Evolutionary conservation across 1,140 invertebrate species (phyloP), one percentile per base, ranked within the genome.

Genomic region (Sinonovacula constricta): DNA sequence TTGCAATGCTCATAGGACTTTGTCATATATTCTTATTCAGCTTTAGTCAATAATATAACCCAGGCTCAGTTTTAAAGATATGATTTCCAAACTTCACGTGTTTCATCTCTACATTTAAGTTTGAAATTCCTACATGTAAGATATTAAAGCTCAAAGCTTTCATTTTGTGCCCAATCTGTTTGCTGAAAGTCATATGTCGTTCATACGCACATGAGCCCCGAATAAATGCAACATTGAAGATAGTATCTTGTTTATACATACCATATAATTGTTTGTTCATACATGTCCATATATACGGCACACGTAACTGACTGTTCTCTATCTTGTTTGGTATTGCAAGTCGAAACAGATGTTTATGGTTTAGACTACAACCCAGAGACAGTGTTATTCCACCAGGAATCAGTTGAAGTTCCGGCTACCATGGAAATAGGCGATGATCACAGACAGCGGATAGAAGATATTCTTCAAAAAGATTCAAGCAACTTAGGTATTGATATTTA

Each of bases 381-480:
- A 63, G 24, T 63, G 30, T 63, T 33, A 31, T 22, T 63, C 22
- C 60, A 63, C 60, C 60, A 22, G 31, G 60, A 63, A 10, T 28
- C 60, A 63, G 60, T 63, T 4, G 30, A 28, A 22, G 60, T 63
- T 63, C 60, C 31, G 24, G 60, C 24, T 28, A 30, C 22, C 60
- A 33, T 33, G 30, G 22, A 22, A 28, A 28, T 63, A 28, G n/a
- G 22, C 31, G 60, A 10, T 4, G 10, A 33, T 28, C 10, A 7
- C 22, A 28, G 24, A 33, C 60, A 63, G 30, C 60, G 31, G 10
- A 63, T 63, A 26, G 22, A 63, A 22, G 22, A 63, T 63, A 63
- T 63, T 63, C 31, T 63, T 63, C n/a, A 60, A 26, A 60, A 60
- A 60, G 59, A 60, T 26, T 60, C 59, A 28, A 60, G 33, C 59